Percentiles rank a stretch among this genome's conserved stretches.
Evolutionary conservation across 1,140 invertebrate genomes (phyloP).

Genomic region (Calephelis virginiensis): DNA sequence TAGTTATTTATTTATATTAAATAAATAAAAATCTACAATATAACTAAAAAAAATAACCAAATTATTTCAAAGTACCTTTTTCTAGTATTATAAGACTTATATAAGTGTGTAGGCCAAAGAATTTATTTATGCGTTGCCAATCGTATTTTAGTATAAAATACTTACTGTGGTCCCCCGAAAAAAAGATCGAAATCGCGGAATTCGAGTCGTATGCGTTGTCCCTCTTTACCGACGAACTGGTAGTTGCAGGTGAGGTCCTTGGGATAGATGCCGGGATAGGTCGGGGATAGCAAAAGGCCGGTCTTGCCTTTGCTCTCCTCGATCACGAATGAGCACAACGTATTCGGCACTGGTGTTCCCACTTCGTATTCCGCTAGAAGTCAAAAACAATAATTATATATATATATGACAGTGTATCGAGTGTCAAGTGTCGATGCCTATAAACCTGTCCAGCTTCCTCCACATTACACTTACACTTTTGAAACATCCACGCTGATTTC

Average conservation of each 20-base stretch:
- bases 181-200: constrained; percentile 99
- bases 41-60: no score
- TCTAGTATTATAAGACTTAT: no score
- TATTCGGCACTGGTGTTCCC: constrained; percentile 89
- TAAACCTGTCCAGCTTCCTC: no score
- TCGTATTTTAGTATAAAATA: neutral
- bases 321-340: constrained; percentile 91
- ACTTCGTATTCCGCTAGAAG: constrained; percentile 91
- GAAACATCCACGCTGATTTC: no score
- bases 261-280: constrained; percentile 99
- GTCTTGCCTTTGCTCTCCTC: constrained; percentile 85
- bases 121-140: neutral
- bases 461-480: no score
- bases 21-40: no score
- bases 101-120: no score
- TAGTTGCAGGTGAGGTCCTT: constrained; percentile 96
- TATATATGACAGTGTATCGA: no score
- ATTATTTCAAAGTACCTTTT: no score
- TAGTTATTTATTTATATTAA: no score
- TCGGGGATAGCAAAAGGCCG: constrained; percentile 95
- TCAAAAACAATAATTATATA: neutral
- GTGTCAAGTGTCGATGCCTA: no score
- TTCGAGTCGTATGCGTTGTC: constrained; percentile 95
- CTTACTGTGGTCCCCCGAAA: constrained; percentile 99
- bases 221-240: constrained; percentile 93